Evolutionary conservation across 2,888 invertebrate species (phyloP).

Genomic region (Tenthredo livida): DNA sequence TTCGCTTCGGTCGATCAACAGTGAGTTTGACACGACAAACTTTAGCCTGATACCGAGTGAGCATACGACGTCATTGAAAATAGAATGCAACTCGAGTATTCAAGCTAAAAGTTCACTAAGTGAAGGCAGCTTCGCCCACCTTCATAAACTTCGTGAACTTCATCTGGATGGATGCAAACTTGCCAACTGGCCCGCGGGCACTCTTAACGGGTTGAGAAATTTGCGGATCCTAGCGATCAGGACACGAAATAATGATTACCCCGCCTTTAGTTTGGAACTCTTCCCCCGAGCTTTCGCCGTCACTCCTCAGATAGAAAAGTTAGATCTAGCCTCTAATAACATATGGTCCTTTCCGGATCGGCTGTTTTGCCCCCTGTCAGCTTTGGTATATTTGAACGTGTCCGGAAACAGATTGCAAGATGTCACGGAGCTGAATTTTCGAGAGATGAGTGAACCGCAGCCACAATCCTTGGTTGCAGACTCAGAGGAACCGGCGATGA

Average conservation of each 20-base stretch:
- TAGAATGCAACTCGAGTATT: constrained; percentile 90
- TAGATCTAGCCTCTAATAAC: constrained; percentile 91
- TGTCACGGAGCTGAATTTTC: constrained; percentile 89
- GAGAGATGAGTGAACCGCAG: constrained; percentile 85
- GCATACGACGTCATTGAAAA: constrained; percentile 88
- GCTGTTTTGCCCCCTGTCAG: constrained; percentile 88
- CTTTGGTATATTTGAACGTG: constrained; percentile 88
- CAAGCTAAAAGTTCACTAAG: constrained; percentile 90
- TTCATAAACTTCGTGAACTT: constrained; percentile 87
- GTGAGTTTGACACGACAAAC: constrained; percentile 93
- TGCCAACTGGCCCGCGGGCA: constrained; percentile 88
- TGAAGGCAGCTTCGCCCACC: constrained; percentile 88
- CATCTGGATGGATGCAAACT: constrained; percentile 92
- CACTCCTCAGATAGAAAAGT: constrained; percentile 86
- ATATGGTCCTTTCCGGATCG: constrained; percentile 92
- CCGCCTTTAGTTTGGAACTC: constrained; percentile 90
- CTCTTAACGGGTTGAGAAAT: constrained; percentile 87
- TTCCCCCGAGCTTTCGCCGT: constrained; percentile 87
- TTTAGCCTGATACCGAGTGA: constrained; percentile 92
- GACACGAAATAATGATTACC: constrained; percentile 92
- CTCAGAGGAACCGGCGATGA: constrained; percentile 75
- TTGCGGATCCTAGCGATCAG: constrained; percentile 90
- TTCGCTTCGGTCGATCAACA: constrained; percentile 90
- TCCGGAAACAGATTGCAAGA: constrained; percentile 92
- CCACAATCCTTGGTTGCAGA: constrained; percentile 79